These are phyloP conservation scores for Protobothrops flavoviridis DNA, from an alignment of 2,113 vertebrate genomes.

Conservation along the genomic window DNA sequence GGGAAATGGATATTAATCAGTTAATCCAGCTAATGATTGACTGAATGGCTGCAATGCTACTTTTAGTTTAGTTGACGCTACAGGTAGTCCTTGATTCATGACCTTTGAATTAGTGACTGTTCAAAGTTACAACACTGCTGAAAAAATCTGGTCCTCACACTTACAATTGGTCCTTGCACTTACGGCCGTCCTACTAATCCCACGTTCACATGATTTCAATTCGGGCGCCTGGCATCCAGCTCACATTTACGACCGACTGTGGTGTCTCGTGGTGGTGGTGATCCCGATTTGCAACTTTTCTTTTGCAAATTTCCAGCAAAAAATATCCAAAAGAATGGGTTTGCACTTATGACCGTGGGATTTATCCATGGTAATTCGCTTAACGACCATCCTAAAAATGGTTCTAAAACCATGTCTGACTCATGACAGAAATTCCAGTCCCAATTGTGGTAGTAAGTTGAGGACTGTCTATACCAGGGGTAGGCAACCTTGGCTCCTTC, in stretches of 20 bases:
- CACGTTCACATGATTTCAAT: not conserved
- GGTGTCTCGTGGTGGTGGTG: not conserved
- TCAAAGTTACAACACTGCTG: not conserved
- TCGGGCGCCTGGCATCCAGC: not conserved
- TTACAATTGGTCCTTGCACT: not conserved
- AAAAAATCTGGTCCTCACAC: not conserved
- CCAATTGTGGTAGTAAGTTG: not conserved
- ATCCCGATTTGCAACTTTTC: not conserved
- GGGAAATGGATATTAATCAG: not conserved
- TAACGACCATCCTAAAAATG: not conserved
- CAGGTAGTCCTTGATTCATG: not conserved
- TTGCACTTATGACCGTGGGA: not conserved
- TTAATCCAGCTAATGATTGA: not conserved
- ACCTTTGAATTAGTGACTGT: not conserved
- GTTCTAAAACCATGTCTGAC: not conserved
- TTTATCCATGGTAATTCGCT: not conserved
- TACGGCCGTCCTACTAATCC: not conserved
- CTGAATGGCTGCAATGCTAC: not conserved
- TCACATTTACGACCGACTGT: not conserved
- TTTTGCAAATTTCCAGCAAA: not conserved
- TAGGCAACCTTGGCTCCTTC: no score
- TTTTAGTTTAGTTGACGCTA: not conserved
- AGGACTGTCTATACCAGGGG: no score
- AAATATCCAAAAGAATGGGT: not conserved
- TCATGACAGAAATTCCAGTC: not conserved